These are phyloP conservation scores for Drosophila pseudoobscura DNA, from an alignment of 1,140 invertebrate species.

Conservation along the genomic window DNA sequence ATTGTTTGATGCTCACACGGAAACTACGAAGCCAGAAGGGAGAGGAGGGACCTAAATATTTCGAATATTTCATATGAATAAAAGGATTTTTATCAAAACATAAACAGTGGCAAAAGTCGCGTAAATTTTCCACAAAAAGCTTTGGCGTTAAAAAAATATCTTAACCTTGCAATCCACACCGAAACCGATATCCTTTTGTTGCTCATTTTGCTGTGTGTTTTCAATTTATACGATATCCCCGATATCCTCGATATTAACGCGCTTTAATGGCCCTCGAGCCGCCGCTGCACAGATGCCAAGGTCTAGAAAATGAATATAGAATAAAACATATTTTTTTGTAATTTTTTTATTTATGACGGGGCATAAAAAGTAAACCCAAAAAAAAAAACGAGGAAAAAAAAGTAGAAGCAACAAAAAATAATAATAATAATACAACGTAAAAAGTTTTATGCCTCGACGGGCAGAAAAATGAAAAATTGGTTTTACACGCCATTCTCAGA, in stretches of 20 bases:
- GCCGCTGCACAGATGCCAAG: not conserved
- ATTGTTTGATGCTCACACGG: not conserved
- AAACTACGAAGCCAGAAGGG: too few relatives aligned
- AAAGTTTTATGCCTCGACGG: slow-evolving; percentile 74
- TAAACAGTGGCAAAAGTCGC: too few relatives aligned
- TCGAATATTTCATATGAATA: too few relatives aligned
- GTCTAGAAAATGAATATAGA: slow-evolving; percentile 53
- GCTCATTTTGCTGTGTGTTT: not conserved
- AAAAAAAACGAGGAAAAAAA: not conserved
- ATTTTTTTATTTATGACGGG: slow-evolving; percentile 73
- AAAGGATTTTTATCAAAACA: too few relatives aligned
- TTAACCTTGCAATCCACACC: not conserved
- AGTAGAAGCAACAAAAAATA: slow-evolving; percentile 14
- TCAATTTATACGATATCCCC: slow-evolving; percentile 2
- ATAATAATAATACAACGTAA: slow-evolving; percentile 67
- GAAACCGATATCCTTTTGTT: too few relatives aligned
- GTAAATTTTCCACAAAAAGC: too few relatives aligned
- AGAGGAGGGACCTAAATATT: too few relatives aligned
- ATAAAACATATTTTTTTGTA: slow-evolving; percentile 75
- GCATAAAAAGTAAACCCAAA: slow-evolving; percentile 44
- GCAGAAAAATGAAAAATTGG: slow-evolving; percentile 73
- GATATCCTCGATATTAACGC: slow-evolving; percentile 15
- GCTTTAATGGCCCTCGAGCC: slow-evolving; percentile 23
- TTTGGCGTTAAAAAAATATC: too few relatives aligned
- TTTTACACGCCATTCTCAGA: slow-evolving; percentile 65